These are phyloP conservation scores for Encarsia formosa DNA, from an alignment of 2,888 invertebrate species.

Conservation along the genomic window DNA sequence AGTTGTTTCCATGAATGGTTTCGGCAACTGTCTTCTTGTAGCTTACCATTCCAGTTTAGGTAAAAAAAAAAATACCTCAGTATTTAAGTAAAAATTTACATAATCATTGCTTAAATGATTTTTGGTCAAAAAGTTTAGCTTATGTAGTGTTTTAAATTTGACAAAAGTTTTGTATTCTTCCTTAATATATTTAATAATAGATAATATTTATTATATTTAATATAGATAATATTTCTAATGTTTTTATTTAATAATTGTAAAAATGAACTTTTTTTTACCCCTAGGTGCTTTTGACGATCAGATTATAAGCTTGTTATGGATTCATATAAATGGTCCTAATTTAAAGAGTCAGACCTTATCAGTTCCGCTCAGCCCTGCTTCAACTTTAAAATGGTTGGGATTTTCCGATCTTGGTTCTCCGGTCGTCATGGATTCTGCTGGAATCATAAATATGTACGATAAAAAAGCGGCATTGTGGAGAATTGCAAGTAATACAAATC, in stretches of 20 bases:
- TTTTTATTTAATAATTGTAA: no score
- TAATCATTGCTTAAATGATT: no score
- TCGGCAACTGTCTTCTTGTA: slow-evolving; percentile 60
- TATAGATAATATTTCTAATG: no score
- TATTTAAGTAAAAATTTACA: slow-evolving; percentile 1
- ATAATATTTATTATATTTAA: no score
- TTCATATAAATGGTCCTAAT: slow-evolving; percentile 51
- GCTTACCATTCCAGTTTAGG: slow-evolving; percentile 62
- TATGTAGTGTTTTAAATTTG: no score
- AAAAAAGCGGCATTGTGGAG: slow-evolving; percentile 71
- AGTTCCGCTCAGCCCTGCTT: slow-evolving; percentile 65
- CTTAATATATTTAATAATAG: no score
- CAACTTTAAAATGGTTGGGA: slow-evolving; percentile 72
- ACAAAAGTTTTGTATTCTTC: no score
- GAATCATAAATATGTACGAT: slow-evolving; percentile 69
- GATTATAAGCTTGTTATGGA: slow-evolving; percentile 55
- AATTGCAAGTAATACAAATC: slow-evolving; percentile 71
- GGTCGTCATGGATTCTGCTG: slow-evolving; percentile 70
- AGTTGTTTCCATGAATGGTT: slow-evolving; percentile 64
- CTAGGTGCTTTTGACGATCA: slow-evolving; percentile 55
- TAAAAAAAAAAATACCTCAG: no score
- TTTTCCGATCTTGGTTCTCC: slow-evolving; percentile 80
- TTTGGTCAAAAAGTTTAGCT: no score
- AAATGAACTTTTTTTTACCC: no score
- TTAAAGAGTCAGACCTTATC: slow-evolving; percentile 56